These are phyloP conservation scores for Lordiphosa andalusiaca DNA, from an alignment of 2,888 invertebrate genomes.

Conservation along the genomic window DNA sequence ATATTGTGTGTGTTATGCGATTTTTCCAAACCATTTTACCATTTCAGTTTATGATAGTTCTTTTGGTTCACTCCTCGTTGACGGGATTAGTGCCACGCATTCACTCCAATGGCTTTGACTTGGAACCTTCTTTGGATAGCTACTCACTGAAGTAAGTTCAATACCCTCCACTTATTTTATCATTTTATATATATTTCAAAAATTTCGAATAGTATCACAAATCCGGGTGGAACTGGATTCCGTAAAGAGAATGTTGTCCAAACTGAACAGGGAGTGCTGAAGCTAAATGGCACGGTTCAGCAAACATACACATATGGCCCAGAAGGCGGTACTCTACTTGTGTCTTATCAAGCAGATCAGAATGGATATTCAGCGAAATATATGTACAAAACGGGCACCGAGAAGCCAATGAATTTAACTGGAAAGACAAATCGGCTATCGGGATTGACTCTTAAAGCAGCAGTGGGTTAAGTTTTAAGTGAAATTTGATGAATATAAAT, in stretches of 20 bases:
- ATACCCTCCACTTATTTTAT: background rate
- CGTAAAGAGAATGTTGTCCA: background rate
- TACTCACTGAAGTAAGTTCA: background rate
- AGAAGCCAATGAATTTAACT: background rate
- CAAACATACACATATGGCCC: background rate
- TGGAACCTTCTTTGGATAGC: background rate
- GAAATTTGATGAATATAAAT: too few relatives aligned
- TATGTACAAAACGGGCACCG: background rate
- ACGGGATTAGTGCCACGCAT: background rate
- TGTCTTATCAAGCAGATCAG: slow-evolving; percentile 2
- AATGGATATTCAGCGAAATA: slow-evolving; percentile 1
- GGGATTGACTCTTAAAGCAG: slow-evolving; percentile 1
- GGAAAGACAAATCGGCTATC: background rate
- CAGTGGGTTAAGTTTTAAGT: background rate
- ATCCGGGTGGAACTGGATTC: background rate
- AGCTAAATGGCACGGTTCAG: background rate
- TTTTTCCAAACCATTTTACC: too few relatives aligned
- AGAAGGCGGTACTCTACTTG: background rate
- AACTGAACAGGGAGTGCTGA: background rate
- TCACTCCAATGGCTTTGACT: background rate
- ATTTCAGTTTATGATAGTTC: background rate
- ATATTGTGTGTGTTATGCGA: too few relatives aligned
- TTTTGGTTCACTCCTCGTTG: too few relatives aligned
- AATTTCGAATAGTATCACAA: background rate
- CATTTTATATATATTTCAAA: background rate